Evolutionary conservation across 1,140 invertebrate genomes (phyloP).

Genomic region (Polypedilum pembai): DNA sequence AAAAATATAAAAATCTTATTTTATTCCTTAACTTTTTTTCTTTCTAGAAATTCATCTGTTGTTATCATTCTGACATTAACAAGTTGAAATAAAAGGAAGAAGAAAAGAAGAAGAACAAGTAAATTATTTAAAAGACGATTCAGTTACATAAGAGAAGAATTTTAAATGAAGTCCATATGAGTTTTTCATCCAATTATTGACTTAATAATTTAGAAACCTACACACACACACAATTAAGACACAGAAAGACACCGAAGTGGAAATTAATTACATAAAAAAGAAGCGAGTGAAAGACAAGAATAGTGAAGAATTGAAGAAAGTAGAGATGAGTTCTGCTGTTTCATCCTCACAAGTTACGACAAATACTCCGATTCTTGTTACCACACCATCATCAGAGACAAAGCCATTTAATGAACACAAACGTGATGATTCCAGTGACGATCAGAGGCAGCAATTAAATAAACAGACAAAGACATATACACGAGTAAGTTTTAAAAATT

Average conservation of each 20-base stretch:
- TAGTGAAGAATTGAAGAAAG: neutral
- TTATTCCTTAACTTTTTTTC: neutral
- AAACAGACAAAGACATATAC: slow-evolving; percentile 19
- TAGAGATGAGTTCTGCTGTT: slow-evolving; percentile 19
- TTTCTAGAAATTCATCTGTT: neutral
- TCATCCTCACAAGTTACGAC: neutral
- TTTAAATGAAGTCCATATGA: neutral
- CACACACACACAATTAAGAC: slow-evolving; percentile 3
- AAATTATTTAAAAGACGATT: neutral
- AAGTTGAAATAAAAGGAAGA: neutral
- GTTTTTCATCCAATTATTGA: neutral
- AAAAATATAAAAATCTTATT: neutral
- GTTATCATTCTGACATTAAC: neutral
- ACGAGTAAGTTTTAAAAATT: neutral
- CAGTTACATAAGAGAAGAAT: slow-evolving; percentile 13
- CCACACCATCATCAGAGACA: neutral
- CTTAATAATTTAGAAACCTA: neutral
- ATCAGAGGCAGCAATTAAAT: slow-evolving; percentile 8
- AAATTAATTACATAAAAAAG: slow-evolving; percentile 6
- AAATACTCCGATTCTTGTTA: neutral
- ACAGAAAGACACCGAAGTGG: neutral
- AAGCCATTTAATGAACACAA: neutral
- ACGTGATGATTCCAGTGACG: slow-evolving; percentile 19
- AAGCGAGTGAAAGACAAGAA: neutral
- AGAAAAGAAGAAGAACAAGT: neutral